phyloP scores from a whole-genome alignment of 2,888 invertebrate genomes.

The Ophraella communa region DNA sequence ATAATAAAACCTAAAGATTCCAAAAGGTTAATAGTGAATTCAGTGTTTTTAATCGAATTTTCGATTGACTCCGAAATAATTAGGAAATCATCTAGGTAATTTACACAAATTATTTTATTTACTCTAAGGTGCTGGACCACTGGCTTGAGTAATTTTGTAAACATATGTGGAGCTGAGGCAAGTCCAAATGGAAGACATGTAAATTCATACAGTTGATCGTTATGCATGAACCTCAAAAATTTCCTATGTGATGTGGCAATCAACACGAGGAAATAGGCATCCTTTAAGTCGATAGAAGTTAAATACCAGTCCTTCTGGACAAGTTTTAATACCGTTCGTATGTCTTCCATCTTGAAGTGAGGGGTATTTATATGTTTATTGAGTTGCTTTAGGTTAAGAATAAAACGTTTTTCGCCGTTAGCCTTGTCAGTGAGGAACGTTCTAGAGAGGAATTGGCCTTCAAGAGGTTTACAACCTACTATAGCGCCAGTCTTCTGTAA shows the following conservation, averaged over 20 bases:
- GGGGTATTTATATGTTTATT: slow-evolving; percentile 35
- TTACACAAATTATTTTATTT: slow-evolving; percentile 30
- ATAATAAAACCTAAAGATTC: slow-evolving; percentile 25
- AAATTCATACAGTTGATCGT: slow-evolving; percentile 40
- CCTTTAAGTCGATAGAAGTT: slow-evolving; percentile 32
- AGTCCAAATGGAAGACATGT: slow-evolving; percentile 43
- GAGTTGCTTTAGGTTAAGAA: slow-evolving; percentile 39
- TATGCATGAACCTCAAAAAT: slow-evolving; percentile 38
- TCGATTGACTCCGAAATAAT: slow-evolving; percentile 19
- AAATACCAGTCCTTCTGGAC: slow-evolving; percentile 27
- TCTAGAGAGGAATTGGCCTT: no score
- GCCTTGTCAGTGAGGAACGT: no score
- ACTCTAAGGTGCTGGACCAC: slow-evolving; percentile 32
- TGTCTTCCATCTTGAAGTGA: slow-evolving; percentile 46
- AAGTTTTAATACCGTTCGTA: slow-evolving; percentile 34
- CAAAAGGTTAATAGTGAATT: slow-evolving; percentile 6
- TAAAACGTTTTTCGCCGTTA: slow-evolving; percentile 29
- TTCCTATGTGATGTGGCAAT: slow-evolving; percentile 36
- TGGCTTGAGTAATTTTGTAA: slow-evolving; percentile 45
- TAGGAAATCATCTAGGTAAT: slow-evolving; percentile 38
- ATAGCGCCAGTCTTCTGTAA: no score
- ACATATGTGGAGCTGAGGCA: slow-evolving; percentile 38
- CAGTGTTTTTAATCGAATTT: slow-evolving; percentile 19
- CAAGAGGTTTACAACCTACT: no score
- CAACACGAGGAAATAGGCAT: slow-evolving; percentile 41